A percentile compares a stretch with the other conserved stretches of the same genome.
Conservation (phyloP, 2,888 invertebrate species). For the Colostygia pectinataria region DNA sequence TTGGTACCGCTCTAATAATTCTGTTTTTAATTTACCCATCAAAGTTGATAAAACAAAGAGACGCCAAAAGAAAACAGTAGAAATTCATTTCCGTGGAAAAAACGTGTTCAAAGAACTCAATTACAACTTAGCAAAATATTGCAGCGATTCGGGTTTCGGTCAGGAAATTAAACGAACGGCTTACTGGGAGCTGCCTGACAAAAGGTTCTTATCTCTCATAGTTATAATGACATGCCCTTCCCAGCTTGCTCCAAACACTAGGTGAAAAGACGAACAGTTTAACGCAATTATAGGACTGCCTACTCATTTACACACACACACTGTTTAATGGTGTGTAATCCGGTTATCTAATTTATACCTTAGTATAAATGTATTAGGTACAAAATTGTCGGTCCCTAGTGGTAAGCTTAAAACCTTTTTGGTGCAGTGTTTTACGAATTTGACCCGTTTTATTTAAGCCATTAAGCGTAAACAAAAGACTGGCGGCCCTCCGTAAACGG, state of each 20-base stretch:
- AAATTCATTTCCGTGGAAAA: conserved; percentile 72
- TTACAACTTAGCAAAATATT: conserved; percentile 78
- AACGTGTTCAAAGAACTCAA: conserved; percentile 75
- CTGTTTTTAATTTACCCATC: conserved; percentile 11
- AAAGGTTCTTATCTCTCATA: conserved; percentile 71
- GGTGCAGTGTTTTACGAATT: conserved; percentile 70
- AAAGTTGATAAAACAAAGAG: conserved; percentile 18
- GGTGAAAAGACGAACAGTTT: conserved; percentile 62
- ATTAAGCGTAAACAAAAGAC: conserved; percentile 81
- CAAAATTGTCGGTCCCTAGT: conserved; percentile 48
- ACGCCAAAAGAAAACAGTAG: conserved; percentile 14
- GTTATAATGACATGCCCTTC: conserved; percentile 67
- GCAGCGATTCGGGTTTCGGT: conserved; percentile 66
- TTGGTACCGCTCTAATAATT: conserved; percentile 1
- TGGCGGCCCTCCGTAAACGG: conserved; percentile 67
- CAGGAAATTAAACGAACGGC: conserved; percentile 80
- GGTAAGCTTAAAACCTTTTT: conserved; percentile 67
- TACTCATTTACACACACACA: conserved; percentile 56
- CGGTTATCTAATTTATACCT: conserved; percentile 56
- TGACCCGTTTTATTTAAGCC: conserved; percentile 80
- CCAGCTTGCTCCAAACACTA: conserved; percentile 51
- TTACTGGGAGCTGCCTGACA: conserved; percentile 64
- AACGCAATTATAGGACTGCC: conserved; percentile 60
- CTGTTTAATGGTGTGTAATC: conserved; percentile 56
- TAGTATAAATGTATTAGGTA: conserved; percentile 55